phyloP scores from a whole-genome alignment of 2,797 vertebrate species.

The Odontamblyopus lacepedii region DNA sequence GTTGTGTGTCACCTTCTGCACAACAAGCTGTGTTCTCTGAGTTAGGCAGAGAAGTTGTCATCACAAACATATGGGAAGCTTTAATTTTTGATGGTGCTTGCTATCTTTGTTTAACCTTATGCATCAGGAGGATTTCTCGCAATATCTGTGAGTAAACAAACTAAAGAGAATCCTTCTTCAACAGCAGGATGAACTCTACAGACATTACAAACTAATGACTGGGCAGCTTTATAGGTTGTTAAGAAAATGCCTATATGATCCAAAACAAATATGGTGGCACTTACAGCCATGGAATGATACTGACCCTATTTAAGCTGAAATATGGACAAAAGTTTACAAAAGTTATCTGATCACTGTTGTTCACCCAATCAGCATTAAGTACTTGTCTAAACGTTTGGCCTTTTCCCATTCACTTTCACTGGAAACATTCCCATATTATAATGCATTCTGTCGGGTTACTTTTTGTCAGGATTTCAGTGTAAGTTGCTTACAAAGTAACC shows the following conservation, averaged over 20 bases:
- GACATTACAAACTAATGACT: not conserved
- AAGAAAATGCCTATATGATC: no score
- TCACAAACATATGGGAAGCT: not conserved
- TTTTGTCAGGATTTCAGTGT: not conserved
- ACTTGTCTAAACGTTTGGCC: no score
- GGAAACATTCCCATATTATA: not conserved
- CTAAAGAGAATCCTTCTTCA: not conserved
- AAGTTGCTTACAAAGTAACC: not conserved
- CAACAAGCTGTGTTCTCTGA: not conserved
- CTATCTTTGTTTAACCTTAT: not conserved
- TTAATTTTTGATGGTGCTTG: not conserved
- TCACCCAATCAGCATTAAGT: no score
- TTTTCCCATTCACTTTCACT: no score
- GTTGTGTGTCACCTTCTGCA: not conserved
- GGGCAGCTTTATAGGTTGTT: not conserved
- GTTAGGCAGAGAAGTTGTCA: not conserved
- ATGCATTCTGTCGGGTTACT: not conserved
- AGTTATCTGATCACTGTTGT: no score
- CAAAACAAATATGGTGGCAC: no score
- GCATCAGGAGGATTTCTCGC: not conserved
- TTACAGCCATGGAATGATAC: no score
- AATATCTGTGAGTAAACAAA: not conserved
- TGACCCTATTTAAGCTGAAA: no score
- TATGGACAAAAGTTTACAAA: no score
- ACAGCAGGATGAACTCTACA: not conserved